Evolutionary conservation across 2,113 vertebrate genomes (phyloP), one percentile per base, ranked within the genome.

Genomic region (Sapajus apella): DNA sequence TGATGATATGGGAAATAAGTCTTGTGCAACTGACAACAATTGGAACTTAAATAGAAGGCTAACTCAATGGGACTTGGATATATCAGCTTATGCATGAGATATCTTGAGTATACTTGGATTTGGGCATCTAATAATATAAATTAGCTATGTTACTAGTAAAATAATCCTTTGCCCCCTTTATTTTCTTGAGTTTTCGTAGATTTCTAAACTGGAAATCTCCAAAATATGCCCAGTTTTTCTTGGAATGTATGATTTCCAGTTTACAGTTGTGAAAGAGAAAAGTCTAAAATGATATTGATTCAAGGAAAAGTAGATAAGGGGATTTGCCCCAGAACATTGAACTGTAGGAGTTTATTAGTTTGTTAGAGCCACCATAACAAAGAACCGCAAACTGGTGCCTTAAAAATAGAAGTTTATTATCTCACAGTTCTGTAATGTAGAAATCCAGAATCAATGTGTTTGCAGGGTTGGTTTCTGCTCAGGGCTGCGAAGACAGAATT

Each of bases 201-300:
- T 90, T 83, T 91, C 35, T 58, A 86, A 90, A 75, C 23, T 88
- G 8, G 61, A 13, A 64, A 32, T 64, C 61, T 64, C 14, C 6
- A 5, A 64, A 64, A 64, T 64, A 64, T 32, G 32, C 27, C 12
- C 30, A 32, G 27, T 52, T 45, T 68, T 85, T 88, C 27, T 87
- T 76, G 14, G 21, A 12, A 43, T 89, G 90, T 87, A 30, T 95
- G 18, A 72, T 93, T 96, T 94, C 47, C 1, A 80, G 9, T 68
- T 90, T 2, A 25, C 6, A 64, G 12, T 82, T 95, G 25, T 75
- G 18, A 66, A 32, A 70, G 30, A 85, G 43, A 56, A 84, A 52
- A 70, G 0, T 64, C 0, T 73, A 52, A 94, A 90, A 72, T 21
- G 30, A 43, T 81, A 75, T 86, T 86, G 35, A 77, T 82, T 55